phyloP scores from a whole-genome alignment of 2,888 invertebrate genomes.

The Strigamia crassipes region DNA sequence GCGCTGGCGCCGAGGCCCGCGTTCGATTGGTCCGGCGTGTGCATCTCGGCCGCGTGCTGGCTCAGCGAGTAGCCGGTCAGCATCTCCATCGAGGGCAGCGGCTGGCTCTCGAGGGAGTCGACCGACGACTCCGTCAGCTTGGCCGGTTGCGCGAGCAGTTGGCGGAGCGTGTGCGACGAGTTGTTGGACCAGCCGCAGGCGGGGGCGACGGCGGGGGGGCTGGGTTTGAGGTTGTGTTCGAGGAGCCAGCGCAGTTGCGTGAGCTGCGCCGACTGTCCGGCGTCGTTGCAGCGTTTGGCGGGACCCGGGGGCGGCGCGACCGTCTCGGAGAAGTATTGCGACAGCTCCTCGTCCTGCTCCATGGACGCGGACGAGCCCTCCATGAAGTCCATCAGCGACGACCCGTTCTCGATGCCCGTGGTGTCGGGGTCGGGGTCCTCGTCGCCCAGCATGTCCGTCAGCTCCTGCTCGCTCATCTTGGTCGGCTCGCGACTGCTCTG shows the following conservation, averaged over 20 bases:
- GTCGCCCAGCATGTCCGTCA: neutral
- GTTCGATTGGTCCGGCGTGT: neutral
- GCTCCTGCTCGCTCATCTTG: neutral
- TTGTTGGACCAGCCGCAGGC: neutral
- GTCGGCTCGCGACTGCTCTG: conserved; percentile 10
- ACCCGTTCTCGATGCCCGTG: neutral
- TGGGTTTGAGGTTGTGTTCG: conserved; percentile 65
- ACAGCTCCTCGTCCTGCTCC: conserved; percentile 80
- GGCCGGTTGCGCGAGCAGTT: neutral
- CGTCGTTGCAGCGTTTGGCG: conserved; percentile 50
- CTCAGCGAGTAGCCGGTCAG: neutral
- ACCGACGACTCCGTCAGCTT: neutral
- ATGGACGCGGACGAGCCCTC: conserved; percentile 71
- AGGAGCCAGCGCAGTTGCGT: conserved; percentile 74
- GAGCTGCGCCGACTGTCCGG: conserved; percentile 61
- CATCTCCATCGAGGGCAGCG: conserved; percentile 44
- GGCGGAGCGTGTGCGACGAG: neutral
- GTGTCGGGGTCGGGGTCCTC: neutral
- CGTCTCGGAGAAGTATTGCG: conserved; percentile 75
- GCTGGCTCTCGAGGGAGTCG: neutral
- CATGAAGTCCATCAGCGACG: conserved; percentile 76
- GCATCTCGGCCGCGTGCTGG: neutral
- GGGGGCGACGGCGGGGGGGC: neutral
- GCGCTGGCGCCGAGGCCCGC: too few species aligned
- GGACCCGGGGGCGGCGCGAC: conserved; percentile 47